Evolutionary conservation across 1,140 invertebrate genomes (phyloP).

Genomic region (Brachionus sp.): DNA sequence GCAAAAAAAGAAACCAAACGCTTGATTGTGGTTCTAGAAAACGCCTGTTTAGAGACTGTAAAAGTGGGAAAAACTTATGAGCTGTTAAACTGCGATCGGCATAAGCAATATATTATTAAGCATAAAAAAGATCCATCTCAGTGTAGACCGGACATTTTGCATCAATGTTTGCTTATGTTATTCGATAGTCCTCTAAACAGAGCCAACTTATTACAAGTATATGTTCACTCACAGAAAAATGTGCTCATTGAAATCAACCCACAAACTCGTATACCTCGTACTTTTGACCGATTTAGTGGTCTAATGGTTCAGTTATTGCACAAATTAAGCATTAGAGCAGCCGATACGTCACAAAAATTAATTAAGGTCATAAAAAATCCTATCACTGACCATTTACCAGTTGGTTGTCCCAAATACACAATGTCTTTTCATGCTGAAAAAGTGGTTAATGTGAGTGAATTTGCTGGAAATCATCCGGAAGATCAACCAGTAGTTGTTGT

Average conservation of each 20-base stretch:
- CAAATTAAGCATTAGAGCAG: slow-evolving; percentile 84
- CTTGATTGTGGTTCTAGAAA: slow-evolving; percentile 86
- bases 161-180: slow-evolving; percentile 88
- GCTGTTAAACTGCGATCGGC: slow-evolving; percentile 88
- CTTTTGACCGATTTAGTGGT: slow-evolving; percentile 95
- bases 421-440: slow-evolving; percentile 83
- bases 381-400: slow-evolving; percentile 86
- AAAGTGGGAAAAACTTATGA: slow-evolving; percentile 87
- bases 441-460: slow-evolving; percentile 70
- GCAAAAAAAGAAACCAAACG: slow-evolving; percentile 64
- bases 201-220: slow-evolving; percentile 69
- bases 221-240: slow-evolving; percentile 91
- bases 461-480: slow-evolving; percentile 68
- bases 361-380: slow-evolving; percentile 97
- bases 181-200: slow-evolving; percentile 91
- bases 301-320: slow-evolving; percentile 96
- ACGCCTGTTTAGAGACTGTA: slow-evolving; percentile 87
- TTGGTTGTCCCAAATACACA: slow-evolving; percentile 81
- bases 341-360: slow-evolving; percentile 81
- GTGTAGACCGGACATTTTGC: slow-evolving; percentile 86
- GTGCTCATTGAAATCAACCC: slow-evolving; percentile 97
- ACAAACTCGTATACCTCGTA: slow-evolving; percentile 93
- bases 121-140: slow-evolving; percentile 76
- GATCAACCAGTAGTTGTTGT: slow-evolving; percentile 83
- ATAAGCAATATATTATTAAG: slow-evolving; percentile 75